Conservation (phyloP, 92 coral and sea anemone species). For the Epizoanthus stellaris region DNA sequence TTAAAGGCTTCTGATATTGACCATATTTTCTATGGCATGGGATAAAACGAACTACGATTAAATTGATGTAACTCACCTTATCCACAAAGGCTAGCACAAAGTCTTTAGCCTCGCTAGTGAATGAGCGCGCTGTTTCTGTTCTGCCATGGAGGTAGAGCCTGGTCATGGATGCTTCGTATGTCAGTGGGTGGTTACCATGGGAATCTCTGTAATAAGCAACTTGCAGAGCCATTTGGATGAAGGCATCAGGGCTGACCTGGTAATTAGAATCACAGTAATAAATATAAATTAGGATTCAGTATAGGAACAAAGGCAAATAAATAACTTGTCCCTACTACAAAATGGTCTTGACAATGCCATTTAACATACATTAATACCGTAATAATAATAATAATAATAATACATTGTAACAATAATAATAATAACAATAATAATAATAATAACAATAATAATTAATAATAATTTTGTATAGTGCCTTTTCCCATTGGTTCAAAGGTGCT, state of each 20-base stretch:
- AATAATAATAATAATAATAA: too few relatives aligned
- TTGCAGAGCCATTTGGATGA: conserved; percentile 93
- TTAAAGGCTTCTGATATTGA: too few relatives aligned
- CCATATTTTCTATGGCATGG: too few relatives aligned
- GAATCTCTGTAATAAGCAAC: conserved; percentile 88
- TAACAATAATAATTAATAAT: too few relatives aligned
- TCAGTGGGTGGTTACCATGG: conserved; percentile 86
- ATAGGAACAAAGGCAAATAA: not conserved
- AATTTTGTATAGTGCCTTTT: too few relatives aligned
- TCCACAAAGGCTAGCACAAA: conserved; percentile 82
- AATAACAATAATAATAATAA: too few relatives aligned
- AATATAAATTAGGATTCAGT: not conserved
- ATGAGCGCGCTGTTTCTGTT: conserved; percentile 95
- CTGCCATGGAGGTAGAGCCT: conserved; percentile 93
- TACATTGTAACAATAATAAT: too few relatives aligned
- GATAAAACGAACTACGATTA: too few relatives aligned
- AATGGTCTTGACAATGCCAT: too few relatives aligned
- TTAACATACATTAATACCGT: too few relatives aligned
- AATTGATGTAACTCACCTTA: conserved; percentile 5
- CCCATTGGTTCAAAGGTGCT: too few relatives aligned
- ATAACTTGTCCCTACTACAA: not conserved
- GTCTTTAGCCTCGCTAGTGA: conserved; percentile 84
- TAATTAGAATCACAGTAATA: not conserved
- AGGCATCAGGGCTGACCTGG: conserved; percentile 96
- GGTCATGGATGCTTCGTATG: conserved; percentile 98